Conservation (phyloP, 2,113 vertebrate species). For the Sitta europaea region DNA sequence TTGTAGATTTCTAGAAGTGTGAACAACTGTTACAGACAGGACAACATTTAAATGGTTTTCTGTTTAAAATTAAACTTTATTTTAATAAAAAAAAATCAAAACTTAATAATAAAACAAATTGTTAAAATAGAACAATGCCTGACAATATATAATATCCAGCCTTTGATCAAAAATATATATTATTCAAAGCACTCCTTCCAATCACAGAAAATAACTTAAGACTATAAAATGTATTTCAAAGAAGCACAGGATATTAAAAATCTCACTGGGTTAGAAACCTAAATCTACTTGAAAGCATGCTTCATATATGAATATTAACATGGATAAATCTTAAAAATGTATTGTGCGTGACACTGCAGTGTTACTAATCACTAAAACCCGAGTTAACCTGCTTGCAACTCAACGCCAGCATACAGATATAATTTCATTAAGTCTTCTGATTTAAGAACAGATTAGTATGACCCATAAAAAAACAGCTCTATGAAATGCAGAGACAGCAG, state of each 20-base stretch:
- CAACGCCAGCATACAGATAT: neutral
- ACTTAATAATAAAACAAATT: neutral
- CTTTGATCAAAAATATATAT: neutral
- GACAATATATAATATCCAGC: neutral
- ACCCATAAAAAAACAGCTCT: neutral
- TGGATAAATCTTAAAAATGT: neutral
- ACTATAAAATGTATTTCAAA: neutral
- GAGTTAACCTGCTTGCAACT: neutral
- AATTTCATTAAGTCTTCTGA: neutral
- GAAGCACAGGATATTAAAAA: neutral
- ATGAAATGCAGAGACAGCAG: neutral
- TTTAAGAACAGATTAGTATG: neutral
- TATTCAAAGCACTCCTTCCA: neutral
- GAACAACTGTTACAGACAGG: neutral
- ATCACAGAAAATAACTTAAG: neutral
- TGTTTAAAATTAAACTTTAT: neutral
- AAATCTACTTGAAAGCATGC: neutral
- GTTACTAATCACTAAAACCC: neutral
- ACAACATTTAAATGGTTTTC: neutral
- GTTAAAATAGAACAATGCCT: neutral
- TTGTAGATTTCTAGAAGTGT: neutral
- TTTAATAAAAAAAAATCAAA: neutral
- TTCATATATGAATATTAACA: neutral
- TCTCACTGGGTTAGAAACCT: neutral
- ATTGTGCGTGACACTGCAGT: neutral